Percentiles rank a stretch among this genome's conserved stretches.
Evolutionary conservation across 2,113 vertebrate genomes (phyloP).

Genomic region (Aythya baeri): DNA sequence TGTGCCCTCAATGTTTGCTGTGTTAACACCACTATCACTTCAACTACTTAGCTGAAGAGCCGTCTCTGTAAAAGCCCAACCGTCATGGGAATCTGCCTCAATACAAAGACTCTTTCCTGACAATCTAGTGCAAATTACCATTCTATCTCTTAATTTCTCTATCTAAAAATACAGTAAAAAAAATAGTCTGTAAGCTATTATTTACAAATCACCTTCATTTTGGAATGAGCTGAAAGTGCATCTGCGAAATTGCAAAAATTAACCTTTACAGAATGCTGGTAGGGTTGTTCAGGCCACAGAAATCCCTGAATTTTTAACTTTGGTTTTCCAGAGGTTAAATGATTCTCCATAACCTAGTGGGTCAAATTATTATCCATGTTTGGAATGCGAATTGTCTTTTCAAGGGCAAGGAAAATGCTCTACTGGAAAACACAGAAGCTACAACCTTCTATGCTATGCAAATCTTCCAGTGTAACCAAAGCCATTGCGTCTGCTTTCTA

Average conservation of each 20-base stretch:
- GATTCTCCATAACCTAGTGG: background rate
- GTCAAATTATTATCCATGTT: fast-evolving
- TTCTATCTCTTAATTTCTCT: background rate
- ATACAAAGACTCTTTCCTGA: background rate
- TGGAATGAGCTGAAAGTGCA: background rate
- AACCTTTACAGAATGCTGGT: background rate
- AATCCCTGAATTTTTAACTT: background rate
- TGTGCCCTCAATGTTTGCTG: background rate
- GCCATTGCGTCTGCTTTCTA: background rate
- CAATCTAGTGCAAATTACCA: background rate
- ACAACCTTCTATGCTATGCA: background rate
- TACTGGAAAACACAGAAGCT: background rate
- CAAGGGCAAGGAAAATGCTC: background rate
- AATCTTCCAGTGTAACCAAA: background rate
- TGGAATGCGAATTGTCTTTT: background rate
- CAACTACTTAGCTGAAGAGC: background rate
- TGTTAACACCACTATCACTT: fast-evolving
- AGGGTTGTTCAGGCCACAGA: background rate
- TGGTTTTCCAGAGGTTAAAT: background rate
- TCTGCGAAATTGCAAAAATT: background rate
- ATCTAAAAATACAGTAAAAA: background rate
- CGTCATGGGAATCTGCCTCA: background rate
- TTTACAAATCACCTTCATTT: background rate
- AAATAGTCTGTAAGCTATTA: background rate
- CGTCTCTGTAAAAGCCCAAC: background rate